A percentile compares a stretch with the other conserved stretches of the same genome.
phyloP scores from a whole-genome alignment of 2,113 vertebrate species.

The Oceanodroma tethys region DNA sequence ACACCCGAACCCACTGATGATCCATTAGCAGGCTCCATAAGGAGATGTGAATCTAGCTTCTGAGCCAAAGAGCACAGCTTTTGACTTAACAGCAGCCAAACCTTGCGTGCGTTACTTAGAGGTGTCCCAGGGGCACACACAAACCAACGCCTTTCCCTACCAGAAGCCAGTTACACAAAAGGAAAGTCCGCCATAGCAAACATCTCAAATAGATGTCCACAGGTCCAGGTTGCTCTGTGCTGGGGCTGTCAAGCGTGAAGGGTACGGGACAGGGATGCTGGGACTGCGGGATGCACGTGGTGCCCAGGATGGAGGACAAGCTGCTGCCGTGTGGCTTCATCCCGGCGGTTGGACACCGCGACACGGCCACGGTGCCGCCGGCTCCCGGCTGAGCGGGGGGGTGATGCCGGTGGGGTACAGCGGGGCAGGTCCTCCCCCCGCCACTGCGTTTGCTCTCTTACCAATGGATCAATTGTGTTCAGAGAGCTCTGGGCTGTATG shows the following conservation, averaged over 20 bases:
- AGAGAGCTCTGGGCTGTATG: not conserved
- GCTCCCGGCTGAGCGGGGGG: accelerated
- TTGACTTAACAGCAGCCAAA: not conserved
- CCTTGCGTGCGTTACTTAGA: not conserved
- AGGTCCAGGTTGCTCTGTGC: not conserved
- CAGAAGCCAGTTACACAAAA: not conserved
- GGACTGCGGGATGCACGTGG: not conserved
- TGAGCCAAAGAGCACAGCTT: not conserved
- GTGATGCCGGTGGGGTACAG: not conserved
- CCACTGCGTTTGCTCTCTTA: accelerated
- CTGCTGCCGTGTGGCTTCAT: not conserved
- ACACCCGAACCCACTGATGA: accelerated
- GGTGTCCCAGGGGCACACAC: not conserved
- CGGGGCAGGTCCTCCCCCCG: not conserved
- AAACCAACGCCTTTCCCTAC: not conserved
- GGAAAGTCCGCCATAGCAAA: not conserved
- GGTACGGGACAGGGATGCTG: accelerated
- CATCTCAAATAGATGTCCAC: accelerated
- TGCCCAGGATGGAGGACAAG: not conserved
- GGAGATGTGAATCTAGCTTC: not conserved
- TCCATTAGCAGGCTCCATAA: not conserved
- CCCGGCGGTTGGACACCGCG: accelerated
- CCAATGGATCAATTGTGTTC: not conserved
- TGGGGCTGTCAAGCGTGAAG: accelerated
- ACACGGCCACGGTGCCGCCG: accelerated